phyloP scores from a whole-genome alignment of 2,888 invertebrate genomes.

The Listrodromus nycthemerus region DNA sequence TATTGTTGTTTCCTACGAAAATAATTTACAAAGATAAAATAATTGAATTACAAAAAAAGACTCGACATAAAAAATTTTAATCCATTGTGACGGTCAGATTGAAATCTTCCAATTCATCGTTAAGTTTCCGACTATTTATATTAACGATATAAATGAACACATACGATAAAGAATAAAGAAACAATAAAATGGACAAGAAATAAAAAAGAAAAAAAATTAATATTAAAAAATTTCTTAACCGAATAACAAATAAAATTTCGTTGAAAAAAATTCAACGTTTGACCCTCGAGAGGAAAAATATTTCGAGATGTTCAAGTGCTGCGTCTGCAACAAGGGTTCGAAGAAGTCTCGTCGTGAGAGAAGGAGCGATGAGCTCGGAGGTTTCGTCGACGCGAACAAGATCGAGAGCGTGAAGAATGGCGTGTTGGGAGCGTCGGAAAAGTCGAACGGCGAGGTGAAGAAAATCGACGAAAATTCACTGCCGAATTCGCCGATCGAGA shows the following conservation, averaged over 20 bases:
- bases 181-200: too few species aligned
- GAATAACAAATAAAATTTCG: neutral
- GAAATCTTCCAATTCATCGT: neutral
- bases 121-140: slow-evolving; percentile 1
- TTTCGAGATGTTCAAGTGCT: slow-evolving; percentile 81
- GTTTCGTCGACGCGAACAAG: slow-evolving; percentile 18
- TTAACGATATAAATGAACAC: neutral
- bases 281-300: neutral
- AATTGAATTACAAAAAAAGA: slow-evolving; percentile 5
- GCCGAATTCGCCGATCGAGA: slow-evolving; percentile 44
- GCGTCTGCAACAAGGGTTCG: slow-evolving; percentile 78
- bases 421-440: slow-evolving; percentile 17
- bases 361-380: slow-evolving; percentile 63
- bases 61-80: slow-evolving; percentile 1
- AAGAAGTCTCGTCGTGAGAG: slow-evolving; percentile 73
- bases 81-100: neutral
- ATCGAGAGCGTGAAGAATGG: slow-evolving; percentile 46
- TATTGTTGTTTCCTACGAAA: neutral
- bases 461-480: slow-evolving; percentile 25
- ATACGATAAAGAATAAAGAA: neutral
- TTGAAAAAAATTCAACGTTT: neutral
- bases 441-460: slow-evolving; percentile 3
- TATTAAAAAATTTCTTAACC: neutral
- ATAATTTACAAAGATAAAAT: neutral
- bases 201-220: too few species aligned